Base-by-base conservation (phyloP, 2,113 vertebrate genomes). In the Hirundichthys speculiger region DNA sequence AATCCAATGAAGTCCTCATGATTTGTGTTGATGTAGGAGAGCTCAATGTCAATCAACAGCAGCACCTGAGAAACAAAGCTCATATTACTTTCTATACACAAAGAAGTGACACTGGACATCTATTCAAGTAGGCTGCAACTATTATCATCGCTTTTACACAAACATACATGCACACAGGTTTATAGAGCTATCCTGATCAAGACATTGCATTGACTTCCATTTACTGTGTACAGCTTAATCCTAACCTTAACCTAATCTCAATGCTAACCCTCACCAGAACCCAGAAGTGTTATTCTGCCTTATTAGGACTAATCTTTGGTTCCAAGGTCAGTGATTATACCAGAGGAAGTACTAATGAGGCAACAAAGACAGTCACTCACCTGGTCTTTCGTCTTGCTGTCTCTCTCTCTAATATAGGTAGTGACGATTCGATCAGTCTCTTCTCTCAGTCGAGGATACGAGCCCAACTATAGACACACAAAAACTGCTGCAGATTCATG, bases 11-110 rank as follows among this genome's bases (percentile, higher is more conserved):
- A 99, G 89, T 99, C 97, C 57, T 99, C 97, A 0, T 99, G 97
- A 87, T 99, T 99, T 0, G 97, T 99, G 92, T 99, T 99, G 91
- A 99, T 99, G 92, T 99, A 99, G 5, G 97, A 97, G 30, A 98
- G 94, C 85, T 99, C 97, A 0, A 99, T 98, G 85, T 99, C 97
- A 2, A 99, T 99, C 80, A 99, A 80, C 62, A 99, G 92, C 60
- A 99, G 93, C 39, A 99, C 95, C 97, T 98, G 53, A 21, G 6
- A 20, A 52, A 4, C 40, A 56, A 78, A 55, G 75, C 19, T 46
- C 3, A 21, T 14, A n/a, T 54, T 40, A 18, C 20, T 18, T 62
- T 39, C 7, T 40, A 20, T 14, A 16, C 4, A 47, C 19, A 39
- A 39, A 46, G 13, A 45, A 50, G 39, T 19, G 0, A 51, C 43